These are phyloP conservation scores for Aplodontia rufa DNA, from an alignment of 2,113 vertebrate genomes.

Conservation along the genomic window DNA sequence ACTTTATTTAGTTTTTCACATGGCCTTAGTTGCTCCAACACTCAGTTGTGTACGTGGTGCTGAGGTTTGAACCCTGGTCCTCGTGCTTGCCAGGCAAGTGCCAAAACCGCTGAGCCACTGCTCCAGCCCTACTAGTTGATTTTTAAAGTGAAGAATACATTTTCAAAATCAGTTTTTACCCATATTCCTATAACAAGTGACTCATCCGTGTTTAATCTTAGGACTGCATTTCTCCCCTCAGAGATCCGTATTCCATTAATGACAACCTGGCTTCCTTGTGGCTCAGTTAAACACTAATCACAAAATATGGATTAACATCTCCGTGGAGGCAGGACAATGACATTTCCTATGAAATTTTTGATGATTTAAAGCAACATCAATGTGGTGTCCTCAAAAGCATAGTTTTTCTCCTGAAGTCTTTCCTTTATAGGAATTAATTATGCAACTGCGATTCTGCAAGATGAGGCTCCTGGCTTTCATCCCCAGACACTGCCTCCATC, in stretches of 20 bases:
- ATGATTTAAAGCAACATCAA: background rate
- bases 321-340: background rate
- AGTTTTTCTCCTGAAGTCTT: background rate
- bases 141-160: background rate
- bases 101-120: too few species aligned
- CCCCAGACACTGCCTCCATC: background rate
- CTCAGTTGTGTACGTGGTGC: too few species aligned
- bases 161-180: slow-evolving; percentile 11
- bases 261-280: background rate
- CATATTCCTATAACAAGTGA: background rate
- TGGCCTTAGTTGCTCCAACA: too few species aligned
- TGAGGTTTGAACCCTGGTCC: too few species aligned
- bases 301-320: background rate
- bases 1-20: too few species aligned
- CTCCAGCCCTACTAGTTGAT: too few species aligned
- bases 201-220: background rate
- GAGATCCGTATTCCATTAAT: background rate
- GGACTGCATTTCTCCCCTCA: background rate
- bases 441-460: background rate
- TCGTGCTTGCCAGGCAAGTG: too few species aligned
- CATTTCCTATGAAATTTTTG: background rate
- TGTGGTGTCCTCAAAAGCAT: background rate
- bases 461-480: background rate
- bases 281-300: background rate
- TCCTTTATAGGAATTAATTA: background rate